A percentile compares a stretch with the other conserved stretches of the same genome.
phyloP scores from a whole-genome alignment of 2,888 invertebrate genomes.

The Drosophila silvestris region DNA sequence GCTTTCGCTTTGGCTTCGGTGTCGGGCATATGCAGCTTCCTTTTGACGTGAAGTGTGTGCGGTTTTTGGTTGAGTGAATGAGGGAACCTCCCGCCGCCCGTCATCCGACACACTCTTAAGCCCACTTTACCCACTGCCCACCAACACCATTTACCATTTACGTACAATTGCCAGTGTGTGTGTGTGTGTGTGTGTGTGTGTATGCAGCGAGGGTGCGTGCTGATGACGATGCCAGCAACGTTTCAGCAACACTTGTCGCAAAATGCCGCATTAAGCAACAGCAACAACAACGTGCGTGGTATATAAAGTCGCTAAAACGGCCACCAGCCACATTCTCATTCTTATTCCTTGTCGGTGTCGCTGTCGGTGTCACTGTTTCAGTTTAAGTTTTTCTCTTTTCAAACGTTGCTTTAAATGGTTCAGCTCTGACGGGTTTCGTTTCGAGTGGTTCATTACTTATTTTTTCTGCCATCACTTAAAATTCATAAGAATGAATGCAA shows the following conservation, averaged over 20 bases:
- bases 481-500: slow-evolving; percentile 11
- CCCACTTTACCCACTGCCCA: slow-evolving; percentile 26
- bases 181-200: slow-evolving; percentile 13
- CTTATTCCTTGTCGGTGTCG: slow-evolving; percentile 16
- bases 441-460: slow-evolving; percentile 13
- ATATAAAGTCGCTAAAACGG: slow-evolving; percentile 68
- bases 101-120: slow-evolving; percentile 5
- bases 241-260: slow-evolving; percentile 78
- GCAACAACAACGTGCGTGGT: slow-evolving; percentile 70
- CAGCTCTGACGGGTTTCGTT: slow-evolving; percentile 4
- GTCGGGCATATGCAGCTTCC: slow-evolving; percentile 59
- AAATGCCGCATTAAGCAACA: slow-evolving; percentile 74
- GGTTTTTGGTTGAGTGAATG: slow-evolving; percentile 74
- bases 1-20: slow-evolving; percentile 44
- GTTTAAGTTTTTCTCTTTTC: slow-evolving; percentile 14
- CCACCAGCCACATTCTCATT: slow-evolving; percentile 26
- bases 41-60: slow-evolving; percentile 66
- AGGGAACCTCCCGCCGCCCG: slow-evolving; percentile 48
- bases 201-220: slow-evolving; percentile 56
- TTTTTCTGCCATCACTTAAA: slow-evolving; percentile 3
- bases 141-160: slow-evolving; percentile 73
- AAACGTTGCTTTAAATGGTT: slow-evolving; percentile 30
- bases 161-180: slow-evolving; percentile 63
- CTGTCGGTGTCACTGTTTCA: slow-evolving; percentile 20
- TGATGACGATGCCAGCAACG: slow-evolving; percentile 68